Evolutionary conservation across 2,888 invertebrate genomes (phyloP).

Genomic region (Andrena hattorfiana): DNA sequence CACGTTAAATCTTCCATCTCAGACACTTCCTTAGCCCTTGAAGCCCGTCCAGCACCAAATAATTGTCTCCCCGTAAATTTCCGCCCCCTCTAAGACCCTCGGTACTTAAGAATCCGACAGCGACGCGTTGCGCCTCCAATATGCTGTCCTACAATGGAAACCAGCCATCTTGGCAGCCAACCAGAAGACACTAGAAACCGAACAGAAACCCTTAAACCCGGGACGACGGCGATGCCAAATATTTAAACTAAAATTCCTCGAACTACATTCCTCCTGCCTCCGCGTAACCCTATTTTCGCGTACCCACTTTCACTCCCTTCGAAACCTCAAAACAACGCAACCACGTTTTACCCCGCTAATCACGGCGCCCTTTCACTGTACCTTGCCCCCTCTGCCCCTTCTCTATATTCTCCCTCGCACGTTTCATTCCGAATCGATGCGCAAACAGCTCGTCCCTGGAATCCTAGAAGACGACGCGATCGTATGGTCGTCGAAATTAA

Average conservation of each 20-base stretch:
- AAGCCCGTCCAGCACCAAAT: constrained; percentile 18
- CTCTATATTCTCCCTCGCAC: too few relatives aligned
- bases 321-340: not conserved
- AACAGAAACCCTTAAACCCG: constrained; percentile 21
- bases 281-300: too few relatives aligned
- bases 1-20: constrained; percentile 10
- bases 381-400: too few relatives aligned
- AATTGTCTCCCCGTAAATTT: constrained; percentile 32
- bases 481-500: too few relatives aligned
- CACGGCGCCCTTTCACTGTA: too few relatives aligned
- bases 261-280: not conserved
- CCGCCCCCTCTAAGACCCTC: constrained; percentile 27
- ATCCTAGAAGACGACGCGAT: too few relatives aligned
- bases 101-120: constrained; percentile 39
- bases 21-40: not conserved
- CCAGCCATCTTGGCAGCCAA: constrained; percentile 37
- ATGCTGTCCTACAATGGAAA: constrained; percentile 39
- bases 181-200: constrained; percentile 39
- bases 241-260: constrained; percentile 33
- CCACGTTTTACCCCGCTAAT: too few relatives aligned
- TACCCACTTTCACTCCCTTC: not conserved
- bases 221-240: constrained; percentile 41
- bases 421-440: too few relatives aligned
- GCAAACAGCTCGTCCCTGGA: too few relatives aligned
- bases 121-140: constrained; percentile 24